These are phyloP conservation scores for Unio delphinus DNA, from an alignment of 2,888 invertebrate genomes.

Conservation along the genomic window DNA sequence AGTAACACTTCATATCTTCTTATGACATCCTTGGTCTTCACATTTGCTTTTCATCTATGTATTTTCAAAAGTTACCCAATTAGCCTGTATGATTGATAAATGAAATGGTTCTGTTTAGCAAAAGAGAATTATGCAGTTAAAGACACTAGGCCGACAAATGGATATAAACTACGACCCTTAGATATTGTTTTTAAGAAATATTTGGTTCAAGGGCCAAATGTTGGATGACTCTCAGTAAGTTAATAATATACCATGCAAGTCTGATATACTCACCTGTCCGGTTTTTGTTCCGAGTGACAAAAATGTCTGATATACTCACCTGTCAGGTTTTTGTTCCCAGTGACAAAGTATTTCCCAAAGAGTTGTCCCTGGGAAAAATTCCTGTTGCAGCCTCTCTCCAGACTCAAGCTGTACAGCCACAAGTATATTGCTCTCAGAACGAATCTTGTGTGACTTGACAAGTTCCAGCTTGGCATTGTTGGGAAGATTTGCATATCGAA, in stretches of 20 bases:
- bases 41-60: too few relatives aligned
- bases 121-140: too few relatives aligned
- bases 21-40: too few relatives aligned
- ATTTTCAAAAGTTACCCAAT: too few relatives aligned
- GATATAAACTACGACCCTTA: too few relatives aligned
- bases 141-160: too few relatives aligned
- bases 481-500: constrained; percentile 88
- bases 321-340: constrained; percentile 55
- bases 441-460: constrained; percentile 78
- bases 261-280: constrained; percentile 34
- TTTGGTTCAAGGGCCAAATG: too few relatives aligned
- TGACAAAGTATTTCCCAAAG: constrained; percentile 76
- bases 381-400: constrained; percentile 77
- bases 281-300: constrained; percentile 56
- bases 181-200: too few relatives aligned
- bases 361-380: constrained; percentile 73
- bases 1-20: too few relatives aligned
- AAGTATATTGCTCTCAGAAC: constrained; percentile 78
- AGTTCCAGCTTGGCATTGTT: constrained; percentile 93
- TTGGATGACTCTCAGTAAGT: background rate
- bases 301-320: constrained; percentile 62
- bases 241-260: background rate
- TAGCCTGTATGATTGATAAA: too few relatives aligned
- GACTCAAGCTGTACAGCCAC: constrained; percentile 85
- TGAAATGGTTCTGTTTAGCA: too few relatives aligned